Percentiles rank a stretch among this genome's conserved stretches.
Evolutionary conservation across 2,888 invertebrate genomes (phyloP).

Genomic region (Suillia variegata): DNA sequence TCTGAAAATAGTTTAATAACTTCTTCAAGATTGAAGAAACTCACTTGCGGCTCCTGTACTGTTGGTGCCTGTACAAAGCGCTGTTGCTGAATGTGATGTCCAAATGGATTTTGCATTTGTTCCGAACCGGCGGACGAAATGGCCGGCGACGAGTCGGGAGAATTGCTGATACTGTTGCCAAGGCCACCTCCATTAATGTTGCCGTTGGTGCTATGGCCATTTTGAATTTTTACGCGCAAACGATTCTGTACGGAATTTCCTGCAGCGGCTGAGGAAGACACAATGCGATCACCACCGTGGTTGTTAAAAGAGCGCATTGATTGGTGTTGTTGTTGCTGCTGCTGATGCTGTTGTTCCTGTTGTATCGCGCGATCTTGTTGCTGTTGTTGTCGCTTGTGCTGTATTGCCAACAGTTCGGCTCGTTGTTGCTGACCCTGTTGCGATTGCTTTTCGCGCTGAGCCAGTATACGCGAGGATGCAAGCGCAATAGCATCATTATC

Average conservation of each 20-base stretch:
- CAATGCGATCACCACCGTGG: too few relatives aligned
- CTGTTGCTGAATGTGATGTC: slow-evolving; percentile 1
- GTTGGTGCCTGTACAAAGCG: neutral
- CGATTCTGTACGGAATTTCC: neutral
- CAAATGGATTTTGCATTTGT: slow-evolving; percentile 29
- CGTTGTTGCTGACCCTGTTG: slow-evolving; percentile 18
- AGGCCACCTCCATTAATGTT: slow-evolving; percentile 23
- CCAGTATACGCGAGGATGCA: slow-evolving; percentile 34
- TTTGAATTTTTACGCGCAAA: neutral
- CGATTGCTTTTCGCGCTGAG: slow-evolving; percentile 23
- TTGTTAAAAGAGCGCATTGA: too few relatives aligned
- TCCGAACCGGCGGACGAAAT: slow-evolving; percentile 32
- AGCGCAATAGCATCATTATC: slow-evolving; percentile 32
- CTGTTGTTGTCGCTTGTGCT: slow-evolving; percentile 10
- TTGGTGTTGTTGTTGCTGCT: slow-evolving; percentile 23
- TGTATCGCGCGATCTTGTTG: slow-evolving; percentile 8
- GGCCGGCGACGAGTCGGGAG: slow-evolving; percentile 33
- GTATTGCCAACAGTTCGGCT: slow-evolving; percentile 14
- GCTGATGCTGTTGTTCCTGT: slow-evolving; percentile 6
- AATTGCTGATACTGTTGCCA: slow-evolving; percentile 29
- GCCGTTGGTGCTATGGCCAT: slow-evolving; percentile 5
- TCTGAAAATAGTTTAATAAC: neutral
- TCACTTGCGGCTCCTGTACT: neutral
- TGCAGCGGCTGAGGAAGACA: too few relatives aligned
- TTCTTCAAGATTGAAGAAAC: neutral